Evolutionary conservation across 2,888 invertebrate genomes (phyloP), one percentile per base, ranked within the genome.

Genomic region (Saturnia pavonia): DNA sequence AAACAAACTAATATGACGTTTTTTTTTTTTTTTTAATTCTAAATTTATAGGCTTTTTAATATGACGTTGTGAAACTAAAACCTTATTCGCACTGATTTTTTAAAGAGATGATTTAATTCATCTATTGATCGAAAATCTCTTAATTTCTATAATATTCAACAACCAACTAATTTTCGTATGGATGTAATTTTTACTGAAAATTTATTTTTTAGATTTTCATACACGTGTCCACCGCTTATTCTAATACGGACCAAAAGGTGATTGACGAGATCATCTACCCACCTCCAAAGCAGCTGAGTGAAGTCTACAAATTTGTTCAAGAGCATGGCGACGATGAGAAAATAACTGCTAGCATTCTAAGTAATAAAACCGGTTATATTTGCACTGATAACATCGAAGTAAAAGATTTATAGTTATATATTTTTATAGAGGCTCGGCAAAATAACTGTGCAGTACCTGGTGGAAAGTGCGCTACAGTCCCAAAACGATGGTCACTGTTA

Each of bases 231-330:
- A 54, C 54, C 11, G 54, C 54, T 54, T 54, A 80, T 70, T 74
- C 82, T 2, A 84, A 89, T 65, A 72, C 81, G 0, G 74, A 85
- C 25, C 77, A 75, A 34, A 14, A 73, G 0, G 70, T 81, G 0
- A 72, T 88, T 0, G 83, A 88, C 8, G 89, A 90, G 72, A 73
- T 78, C 0, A 72, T 88, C 14, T 90, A 90, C 65, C 84, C 87
- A 0, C 78, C 85, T 0, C 84, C 87, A 0, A 83, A 78, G 74
- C 94, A 95, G 0, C 72, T 88, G 1, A 74, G 81, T 1, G 78
- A 88, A 12, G 81, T 87, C 0, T 74, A 84, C 45, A 72, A 76
- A 40, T 51, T 68, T 12, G 22, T 34, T 3, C 11, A 57, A 9
- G 63, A 71, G n/a, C 68, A 79, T 34, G 71, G 77, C 0, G 69